Conservation (phyloP, 2,797 vertebrate genomes). For the Geotrypetes seraphini region DNA sequence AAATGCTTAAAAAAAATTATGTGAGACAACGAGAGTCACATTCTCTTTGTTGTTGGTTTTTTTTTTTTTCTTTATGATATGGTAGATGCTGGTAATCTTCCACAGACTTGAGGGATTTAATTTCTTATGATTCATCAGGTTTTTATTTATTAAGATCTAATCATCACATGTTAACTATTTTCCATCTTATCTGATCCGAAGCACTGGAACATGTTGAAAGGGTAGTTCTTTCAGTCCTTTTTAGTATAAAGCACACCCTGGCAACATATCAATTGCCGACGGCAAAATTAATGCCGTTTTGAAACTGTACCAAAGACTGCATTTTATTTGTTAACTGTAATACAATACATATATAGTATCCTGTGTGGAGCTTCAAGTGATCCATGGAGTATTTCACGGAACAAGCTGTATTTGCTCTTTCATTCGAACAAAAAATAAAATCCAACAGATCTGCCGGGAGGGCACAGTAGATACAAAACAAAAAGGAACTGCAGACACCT, state of each 20-base stretch:
- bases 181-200: too few relatives aligned
- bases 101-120: neutral
- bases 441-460: too few relatives aligned
- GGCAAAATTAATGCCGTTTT: conserved; percentile 21
- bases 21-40: conserved; percentile 27
- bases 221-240: too few relatives aligned
- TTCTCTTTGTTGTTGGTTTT: conserved; percentile 34
- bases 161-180: too few relatives aligned
- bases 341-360: too few relatives aligned
- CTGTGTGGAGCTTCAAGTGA: conserved; percentile 3
- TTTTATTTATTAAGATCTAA: neutral
- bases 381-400: conserved; percentile 16
- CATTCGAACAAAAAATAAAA: too few relatives aligned
- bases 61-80: neutral
- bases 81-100: conserved; percentile 13
- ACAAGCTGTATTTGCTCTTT: too few relatives aligned
- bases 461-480: too few relatives aligned
- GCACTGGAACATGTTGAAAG: too few relatives aligned
- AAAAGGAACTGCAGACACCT: too few relatives aligned
- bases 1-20: conserved; percentile 27
- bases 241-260: too few relatives aligned
- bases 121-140: conserved; percentile 14
- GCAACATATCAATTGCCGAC: conserved; percentile 16
- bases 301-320: conserved; percentile 13
- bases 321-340: conserved; percentile 24